Conservation (phyloP, 2,888 invertebrate species). For the Nymphalis urticae region DNA sequence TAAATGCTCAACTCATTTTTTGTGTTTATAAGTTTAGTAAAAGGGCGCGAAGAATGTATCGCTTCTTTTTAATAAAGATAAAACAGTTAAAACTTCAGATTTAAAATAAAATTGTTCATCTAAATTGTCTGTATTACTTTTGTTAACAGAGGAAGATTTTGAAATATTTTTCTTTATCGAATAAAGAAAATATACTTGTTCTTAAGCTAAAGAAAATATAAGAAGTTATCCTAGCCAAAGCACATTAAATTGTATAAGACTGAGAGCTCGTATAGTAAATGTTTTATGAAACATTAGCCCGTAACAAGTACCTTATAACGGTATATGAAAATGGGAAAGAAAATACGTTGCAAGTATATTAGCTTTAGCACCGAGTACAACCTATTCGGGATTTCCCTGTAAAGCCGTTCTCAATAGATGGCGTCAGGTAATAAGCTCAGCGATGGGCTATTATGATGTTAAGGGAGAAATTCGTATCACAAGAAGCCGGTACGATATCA, state of each 20-base stretch:
- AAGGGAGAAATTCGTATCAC: constrained; percentile 71
- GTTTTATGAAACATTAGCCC: constrained; percentile 36
- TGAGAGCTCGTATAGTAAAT: constrained; percentile 23
- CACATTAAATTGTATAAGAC: constrained; percentile 16
- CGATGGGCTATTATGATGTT: constrained; percentile 75
- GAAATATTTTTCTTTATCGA: too few relatives aligned
- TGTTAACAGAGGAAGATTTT: background rate
- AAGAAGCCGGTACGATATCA: constrained; percentile 60
- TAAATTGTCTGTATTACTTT: background rate
- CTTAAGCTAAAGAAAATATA: too few relatives aligned
- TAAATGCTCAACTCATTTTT: constrained; percentile 43
- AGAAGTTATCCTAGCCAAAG: background rate
- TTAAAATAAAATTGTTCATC: constrained; percentile 6
- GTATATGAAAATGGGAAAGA: constrained; percentile 53
- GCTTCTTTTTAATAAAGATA: constrained; percentile 43
- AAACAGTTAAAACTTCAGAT: constrained; percentile 11
- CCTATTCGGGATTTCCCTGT: constrained; percentile 76
- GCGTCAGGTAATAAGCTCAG: constrained; percentile 78
- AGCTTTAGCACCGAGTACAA: constrained; percentile 68
- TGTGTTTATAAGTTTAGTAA: constrained; percentile 43
- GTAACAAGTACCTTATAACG: constrained; percentile 46
- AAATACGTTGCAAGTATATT: constrained; percentile 65
- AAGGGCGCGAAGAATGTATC: constrained; percentile 50
- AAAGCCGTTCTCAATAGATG: constrained; percentile 80
- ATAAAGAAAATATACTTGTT: too few relatives aligned